Evolutionary conservation across 2,113 vertebrate species (phyloP).

Genomic region (Hippotragus niger): DNA sequence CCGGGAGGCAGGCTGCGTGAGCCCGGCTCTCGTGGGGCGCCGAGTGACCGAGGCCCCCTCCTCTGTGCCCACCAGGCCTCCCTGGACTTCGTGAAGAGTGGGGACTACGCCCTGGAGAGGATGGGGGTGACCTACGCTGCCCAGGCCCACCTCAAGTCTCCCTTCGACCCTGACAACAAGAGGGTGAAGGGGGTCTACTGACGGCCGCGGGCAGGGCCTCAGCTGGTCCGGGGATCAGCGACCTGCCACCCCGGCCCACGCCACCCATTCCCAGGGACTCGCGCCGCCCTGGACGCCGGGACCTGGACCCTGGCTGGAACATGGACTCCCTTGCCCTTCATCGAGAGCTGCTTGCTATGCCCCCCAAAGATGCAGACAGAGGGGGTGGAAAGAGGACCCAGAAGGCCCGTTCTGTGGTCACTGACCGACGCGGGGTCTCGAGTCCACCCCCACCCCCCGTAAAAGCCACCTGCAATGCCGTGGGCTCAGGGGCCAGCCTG

Average conservation of each 20-base stretch:
- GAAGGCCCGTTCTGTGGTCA: fast-evolving
- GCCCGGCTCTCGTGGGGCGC: fast-evolving
- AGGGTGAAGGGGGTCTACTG: conserved; percentile 92
- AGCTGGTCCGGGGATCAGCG: fast-evolving
- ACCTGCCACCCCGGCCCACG: fast-evolving
- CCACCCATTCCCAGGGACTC: fast-evolving
- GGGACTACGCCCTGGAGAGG: conserved; percentile 90
- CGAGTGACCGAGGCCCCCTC: fast-evolving
- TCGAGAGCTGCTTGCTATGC: neutral
- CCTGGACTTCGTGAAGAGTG: conserved; percentile 88
- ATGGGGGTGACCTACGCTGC: conserved; percentile 91
- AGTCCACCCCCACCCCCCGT: neutral
- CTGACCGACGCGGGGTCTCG: neutral
- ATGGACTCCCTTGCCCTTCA: neutral
- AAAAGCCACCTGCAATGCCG: neutral
- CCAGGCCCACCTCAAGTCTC: conserved; percentile 90
- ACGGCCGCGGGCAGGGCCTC: neutral
- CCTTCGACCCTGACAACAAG: conserved; percentile 94
- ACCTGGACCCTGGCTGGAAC: fast-evolving
- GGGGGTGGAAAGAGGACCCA: neutral
- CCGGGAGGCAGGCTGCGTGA: fast-evolving
- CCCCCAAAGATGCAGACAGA: neutral
- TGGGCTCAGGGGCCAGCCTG: neutral
- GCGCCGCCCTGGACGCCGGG: neutral
- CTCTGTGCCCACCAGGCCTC: conserved; percentile 81